Percentiles rank a stretch among this genome's conserved stretches.
Conservation (phyloP, 53 echinoderm and acorn worm genomes). For the Echinarachnius parma region DNA sequence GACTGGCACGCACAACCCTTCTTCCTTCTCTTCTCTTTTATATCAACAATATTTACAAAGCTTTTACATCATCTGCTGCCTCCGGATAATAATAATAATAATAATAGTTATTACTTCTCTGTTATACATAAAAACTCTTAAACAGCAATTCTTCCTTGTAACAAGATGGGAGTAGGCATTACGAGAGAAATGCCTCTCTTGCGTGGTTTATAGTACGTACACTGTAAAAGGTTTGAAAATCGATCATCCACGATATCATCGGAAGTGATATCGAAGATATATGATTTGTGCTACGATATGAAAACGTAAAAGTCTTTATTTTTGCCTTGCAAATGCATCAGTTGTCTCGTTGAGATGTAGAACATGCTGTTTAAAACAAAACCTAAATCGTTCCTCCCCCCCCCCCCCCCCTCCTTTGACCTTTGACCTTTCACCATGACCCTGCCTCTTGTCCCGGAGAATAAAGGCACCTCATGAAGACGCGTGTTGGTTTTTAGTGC, state of each 20-base stretch:
- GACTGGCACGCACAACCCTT: conserved; percentile 24
- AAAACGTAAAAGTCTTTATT: no score
- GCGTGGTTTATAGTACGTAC: conserved; percentile 16
- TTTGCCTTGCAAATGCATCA: no score
- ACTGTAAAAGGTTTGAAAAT: conserved; percentile 20
- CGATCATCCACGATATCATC: no score
- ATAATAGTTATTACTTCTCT: conserved; percentile 49
- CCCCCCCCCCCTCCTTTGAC: conserved; percentile 6
- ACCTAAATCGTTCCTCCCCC: background rate
- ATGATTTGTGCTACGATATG: no score
- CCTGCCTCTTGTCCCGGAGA: conserved; percentile 13
- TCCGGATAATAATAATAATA: conserved; percentile 16
- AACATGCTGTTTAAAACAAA: conserved; percentile 4
- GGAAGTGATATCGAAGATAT: no score
- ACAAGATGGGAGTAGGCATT: background rate
- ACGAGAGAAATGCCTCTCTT: background rate
- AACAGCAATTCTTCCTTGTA: conserved; percentile 32
- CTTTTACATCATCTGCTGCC: conserved; percentile 2
- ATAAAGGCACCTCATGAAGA: conserved; percentile 35
- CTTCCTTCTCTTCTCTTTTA: background rate
- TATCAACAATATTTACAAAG: conserved; percentile 49
- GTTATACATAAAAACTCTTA: conserved; percentile 36
- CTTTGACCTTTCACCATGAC: no score
- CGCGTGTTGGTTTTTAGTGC: conserved; percentile 15
- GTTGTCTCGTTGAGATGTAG: conserved; percentile 10